phyloP scores from a whole-genome alignment of 2,113 vertebrate genomes.

The Lanius collurio region DNA sequence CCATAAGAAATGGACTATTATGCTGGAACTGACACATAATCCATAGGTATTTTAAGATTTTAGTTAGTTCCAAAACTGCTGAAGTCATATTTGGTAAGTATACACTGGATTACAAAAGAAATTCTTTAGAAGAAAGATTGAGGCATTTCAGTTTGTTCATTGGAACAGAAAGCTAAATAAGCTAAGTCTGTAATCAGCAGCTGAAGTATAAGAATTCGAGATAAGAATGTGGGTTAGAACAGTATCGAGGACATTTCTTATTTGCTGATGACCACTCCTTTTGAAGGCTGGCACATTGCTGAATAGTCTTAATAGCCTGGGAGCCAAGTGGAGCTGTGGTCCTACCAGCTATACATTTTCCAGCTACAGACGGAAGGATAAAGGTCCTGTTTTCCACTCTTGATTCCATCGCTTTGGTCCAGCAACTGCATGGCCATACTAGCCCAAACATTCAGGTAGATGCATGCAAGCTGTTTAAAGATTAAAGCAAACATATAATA shows the following conservation, averaged over 20 bases:
- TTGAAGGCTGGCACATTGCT: not conserved
- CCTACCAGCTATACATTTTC: not conserved
- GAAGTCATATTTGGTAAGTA: not conserved
- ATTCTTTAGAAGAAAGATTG: not conserved
- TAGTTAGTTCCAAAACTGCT: not conserved
- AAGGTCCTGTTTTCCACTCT: not conserved
- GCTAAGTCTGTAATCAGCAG: not conserved
- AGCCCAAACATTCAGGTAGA: not conserved
- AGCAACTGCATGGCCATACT: not conserved
- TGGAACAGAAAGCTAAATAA: not conserved
- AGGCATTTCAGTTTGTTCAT: not conserved
- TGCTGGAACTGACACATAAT: not conserved
- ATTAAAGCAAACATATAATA: not conserved
- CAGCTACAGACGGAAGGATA: not conserved
- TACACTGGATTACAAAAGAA: not conserved
- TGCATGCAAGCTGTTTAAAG: not conserved
- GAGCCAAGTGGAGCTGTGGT: not conserved
- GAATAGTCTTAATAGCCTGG: not conserved
- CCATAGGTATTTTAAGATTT: not conserved
- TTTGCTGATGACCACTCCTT: not conserved
- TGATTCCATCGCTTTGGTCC: not conserved
- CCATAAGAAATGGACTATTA: not conserved
- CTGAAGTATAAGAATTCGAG: not conserved
- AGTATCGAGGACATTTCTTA: not conserved
- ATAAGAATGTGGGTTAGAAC: not conserved